Percentiles rank a stretch among this genome's conserved stretches.
phyloP scores from a whole-genome alignment of 2,888 invertebrate species.

The Ethmia dodecea region DNA sequence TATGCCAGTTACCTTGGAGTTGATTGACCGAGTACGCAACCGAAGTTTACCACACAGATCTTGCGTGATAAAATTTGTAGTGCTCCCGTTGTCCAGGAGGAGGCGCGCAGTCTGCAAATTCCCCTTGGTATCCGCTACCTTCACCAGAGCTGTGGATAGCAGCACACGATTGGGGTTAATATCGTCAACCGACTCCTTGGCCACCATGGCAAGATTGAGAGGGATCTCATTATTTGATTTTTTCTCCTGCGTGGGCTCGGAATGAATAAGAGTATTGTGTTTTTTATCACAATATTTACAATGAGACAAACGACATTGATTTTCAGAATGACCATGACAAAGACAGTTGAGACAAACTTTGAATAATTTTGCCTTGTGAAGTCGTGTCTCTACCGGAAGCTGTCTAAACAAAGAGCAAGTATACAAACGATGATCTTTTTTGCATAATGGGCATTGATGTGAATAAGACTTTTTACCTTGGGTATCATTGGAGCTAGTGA shows the following conservation, averaged over 20 bases:
- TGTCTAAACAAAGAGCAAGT: constrained; percentile 10
- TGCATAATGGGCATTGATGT: too few species aligned
- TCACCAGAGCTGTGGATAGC: constrained; percentile 11
- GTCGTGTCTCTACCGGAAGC: constrained; percentile 9
- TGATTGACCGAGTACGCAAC: constrained; percentile 1
- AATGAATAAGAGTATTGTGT: constrained; percentile 13
- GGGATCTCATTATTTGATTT: neutral
- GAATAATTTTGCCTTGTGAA: constrained; percentile 15
- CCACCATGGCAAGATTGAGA: neutral
- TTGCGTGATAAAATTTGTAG: constrained; percentile 11
- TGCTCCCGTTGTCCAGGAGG: constrained; percentile 13
- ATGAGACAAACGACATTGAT: too few species aligned
- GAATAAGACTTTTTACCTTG: too few species aligned
- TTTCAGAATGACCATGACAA: constrained; percentile 13
- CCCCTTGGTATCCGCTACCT: constrained; percentile 2
- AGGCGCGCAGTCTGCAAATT: constrained; percentile 1
- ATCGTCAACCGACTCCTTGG: too few species aligned
- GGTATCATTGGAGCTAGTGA: too few species aligned
- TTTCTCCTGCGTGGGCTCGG: neutral
- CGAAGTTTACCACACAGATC: neutral
- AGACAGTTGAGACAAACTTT: constrained; percentile 18
- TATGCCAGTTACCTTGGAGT: constrained; percentile 9
- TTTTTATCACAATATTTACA: constrained; percentile 7
- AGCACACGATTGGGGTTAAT: too few species aligned
- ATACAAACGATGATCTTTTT: constrained; percentile 12